Evolutionary conservation across 1,140 invertebrate genomes (phyloP).

Genomic region (Phortica variegata): DNA sequence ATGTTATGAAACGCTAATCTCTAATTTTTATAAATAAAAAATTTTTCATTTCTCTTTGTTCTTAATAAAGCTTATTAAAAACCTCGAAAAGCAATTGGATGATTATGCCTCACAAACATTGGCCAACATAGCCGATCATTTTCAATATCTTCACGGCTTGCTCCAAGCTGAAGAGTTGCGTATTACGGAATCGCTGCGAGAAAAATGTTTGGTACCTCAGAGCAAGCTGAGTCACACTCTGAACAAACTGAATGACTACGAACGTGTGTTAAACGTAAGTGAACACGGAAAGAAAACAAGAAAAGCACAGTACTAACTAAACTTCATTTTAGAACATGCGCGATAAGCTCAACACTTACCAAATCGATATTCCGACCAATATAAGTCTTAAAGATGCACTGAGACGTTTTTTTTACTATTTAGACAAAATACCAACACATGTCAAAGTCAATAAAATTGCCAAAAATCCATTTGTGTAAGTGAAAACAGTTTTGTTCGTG

Average conservation of each 20-base stretch:
- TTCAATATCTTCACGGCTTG: conserved; percentile 35
- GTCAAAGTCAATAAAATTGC: conserved; percentile 19
- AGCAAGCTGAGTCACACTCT: conserved; percentile 26
- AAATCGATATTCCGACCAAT: conserved; percentile 8
- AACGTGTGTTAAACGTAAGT: conserved; percentile 30
- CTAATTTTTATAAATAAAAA: too few species aligned
- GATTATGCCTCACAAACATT: conserved; percentile 33
- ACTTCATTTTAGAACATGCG: conserved; percentile 24
- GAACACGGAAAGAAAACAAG: too few species aligned
- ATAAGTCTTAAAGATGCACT: conserved; percentile 23
- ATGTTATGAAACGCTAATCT: too few species aligned
- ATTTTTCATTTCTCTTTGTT: conserved; percentile 1
- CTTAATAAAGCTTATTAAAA: conserved; percentile 31
- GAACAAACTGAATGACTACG: conserved; percentile 24
- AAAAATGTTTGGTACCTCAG: conserved; percentile 29
- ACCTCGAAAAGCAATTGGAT: conserved; percentile 22
- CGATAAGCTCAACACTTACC: not conserved
- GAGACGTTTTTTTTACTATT: conserved; percentile 2
- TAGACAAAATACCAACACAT: conserved; percentile 32
- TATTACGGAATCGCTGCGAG: conserved; percentile 30
- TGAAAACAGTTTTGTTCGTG: not conserved
- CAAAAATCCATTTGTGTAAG: conserved; percentile 39
- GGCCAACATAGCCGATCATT: conserved; percentile 25
- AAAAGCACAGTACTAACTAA: too few species aligned
- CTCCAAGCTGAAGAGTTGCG: conserved; percentile 38